Evolutionary conservation across 2,888 invertebrate species (phyloP).

Genomic region (Tortricodes alternella): DNA sequence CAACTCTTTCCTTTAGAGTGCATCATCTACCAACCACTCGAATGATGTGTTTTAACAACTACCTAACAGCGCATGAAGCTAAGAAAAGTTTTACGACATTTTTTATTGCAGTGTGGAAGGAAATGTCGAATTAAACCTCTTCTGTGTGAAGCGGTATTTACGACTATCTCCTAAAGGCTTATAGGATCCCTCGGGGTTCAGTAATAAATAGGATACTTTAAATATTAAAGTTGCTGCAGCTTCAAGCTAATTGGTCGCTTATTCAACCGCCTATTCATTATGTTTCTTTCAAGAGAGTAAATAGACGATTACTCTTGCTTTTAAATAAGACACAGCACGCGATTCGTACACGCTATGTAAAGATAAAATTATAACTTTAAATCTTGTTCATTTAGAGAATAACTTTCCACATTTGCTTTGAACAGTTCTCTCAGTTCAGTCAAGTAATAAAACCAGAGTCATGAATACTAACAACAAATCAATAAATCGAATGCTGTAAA

Average conservation of each 20-base stretch:
- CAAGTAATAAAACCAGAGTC: not conserved
- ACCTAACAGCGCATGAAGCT: constrained; percentile 47
- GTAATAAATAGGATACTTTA: constrained; percentile 16
- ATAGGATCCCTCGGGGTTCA: not conserved
- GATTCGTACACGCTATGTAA: not conserved
- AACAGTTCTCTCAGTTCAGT: not conserved
- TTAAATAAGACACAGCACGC: constrained; percentile 24
- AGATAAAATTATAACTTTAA: not conserved
- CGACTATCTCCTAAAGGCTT: constrained; percentile 26
- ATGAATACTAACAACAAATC: not conserved
- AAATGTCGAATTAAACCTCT: constrained; percentile 54
- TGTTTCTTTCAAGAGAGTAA: constrained; percentile 26
- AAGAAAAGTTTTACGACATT: constrained; percentile 55
- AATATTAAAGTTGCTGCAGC: constrained; percentile 10
- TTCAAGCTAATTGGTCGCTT: constrained; percentile 23
- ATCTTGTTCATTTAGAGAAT: not conserved
- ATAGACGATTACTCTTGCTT: constrained; percentile 28
- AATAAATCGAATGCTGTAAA: not conserved
- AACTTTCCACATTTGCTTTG: not conserved
- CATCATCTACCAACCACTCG: constrained; percentile 3
- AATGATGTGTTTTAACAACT: constrained; percentile 53
- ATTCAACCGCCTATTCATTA: constrained; percentile 24
- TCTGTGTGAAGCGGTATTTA: constrained; percentile 39
- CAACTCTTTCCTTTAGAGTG: not conserved
- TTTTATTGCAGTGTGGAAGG: constrained; percentile 69